Evolutionary conservation across 2,797 vertebrate species (phyloP), one percentile per base, ranked within the genome.

Genomic region (Hoplostethus atlanticus): DNA sequence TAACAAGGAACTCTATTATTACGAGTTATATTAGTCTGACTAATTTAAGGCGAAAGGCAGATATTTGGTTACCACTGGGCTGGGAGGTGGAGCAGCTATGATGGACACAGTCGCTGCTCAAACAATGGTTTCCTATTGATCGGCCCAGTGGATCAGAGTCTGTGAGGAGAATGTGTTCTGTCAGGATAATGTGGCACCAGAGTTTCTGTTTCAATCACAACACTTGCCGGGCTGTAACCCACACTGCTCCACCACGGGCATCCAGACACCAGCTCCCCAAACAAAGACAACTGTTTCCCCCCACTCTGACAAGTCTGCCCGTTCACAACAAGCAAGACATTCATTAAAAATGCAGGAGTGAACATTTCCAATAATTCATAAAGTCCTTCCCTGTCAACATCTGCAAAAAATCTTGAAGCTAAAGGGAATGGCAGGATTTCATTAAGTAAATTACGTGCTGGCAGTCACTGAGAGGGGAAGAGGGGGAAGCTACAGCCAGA

Each of bases 391-490:
- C 94, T 96, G 95, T 96, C 96, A 96, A 96, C 96, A 96, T 96
- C 89, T 97, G 96, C 94, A 95, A 96, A 95, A 96, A 95, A 96
- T 96, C 96, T 96, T 91, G 90, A 95, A 3, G 90, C 95, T 95
- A 94, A 96, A 95, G 91, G 94, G 95, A 96, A 97, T 96, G 96
- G 96, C 96, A 97, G 97, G 96, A 96, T 98, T 98, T 97, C 96
- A 98, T 98, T 97, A 98, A 96, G 95, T 96, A 96, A 98, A 98
- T 97, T 96, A 96, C 95, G 96, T 96, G 95, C 96, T 98, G 96
- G 97, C 97, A 96, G 94, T 95, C 94, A 94, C 94, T 96, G 95
- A 96, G 95, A 96, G 94, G 94, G 95, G 95, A 95, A 95, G 95
- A 95, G 84, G 94, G 94, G 94, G 95, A 95, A 96, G 96, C 96